These are phyloP conservation scores for Ophion ellenae DNA, from an alignment of 2,888 invertebrate genomes.

Conservation along the genomic window DNA sequence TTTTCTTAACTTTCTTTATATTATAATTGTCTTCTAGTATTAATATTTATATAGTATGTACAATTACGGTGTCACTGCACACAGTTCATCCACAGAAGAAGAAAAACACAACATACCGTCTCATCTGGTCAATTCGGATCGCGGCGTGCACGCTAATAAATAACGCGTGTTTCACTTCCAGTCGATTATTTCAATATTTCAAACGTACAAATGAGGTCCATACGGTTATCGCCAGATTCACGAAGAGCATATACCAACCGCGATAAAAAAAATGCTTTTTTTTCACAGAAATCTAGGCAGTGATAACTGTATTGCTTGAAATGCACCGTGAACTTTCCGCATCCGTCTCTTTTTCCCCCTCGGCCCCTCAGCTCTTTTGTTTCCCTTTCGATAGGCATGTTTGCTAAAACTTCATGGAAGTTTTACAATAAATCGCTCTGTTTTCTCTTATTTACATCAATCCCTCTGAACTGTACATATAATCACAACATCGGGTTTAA, in stretches of 20 bases:
- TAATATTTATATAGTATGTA: constrained; percentile 72
- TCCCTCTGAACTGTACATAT: constrained; percentile 78
- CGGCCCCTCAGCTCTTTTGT: not conserved
- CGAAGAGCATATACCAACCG: constrained; percentile 68
- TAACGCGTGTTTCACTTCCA: constrained; percentile 32
- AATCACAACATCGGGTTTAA: constrained; percentile 65
- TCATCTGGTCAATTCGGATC: constrained; percentile 31
- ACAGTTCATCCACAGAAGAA: constrained; percentile 68
- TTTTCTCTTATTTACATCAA: constrained; percentile 75
- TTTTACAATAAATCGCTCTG: constrained; percentile 60
- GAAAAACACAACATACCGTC: constrained; percentile 33
- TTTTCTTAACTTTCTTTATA: not conserved
- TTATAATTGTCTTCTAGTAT: constrained; percentile 68
- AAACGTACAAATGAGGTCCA: constrained; percentile 70
- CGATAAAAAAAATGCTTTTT: constrained; percentile 69
- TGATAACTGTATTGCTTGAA: constrained; percentile 72
- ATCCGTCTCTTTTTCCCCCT: constrained; percentile 37
- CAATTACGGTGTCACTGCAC: constrained; percentile 66
- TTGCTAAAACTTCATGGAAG: constrained; percentile 70
- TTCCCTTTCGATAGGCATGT: constrained; percentile 59
- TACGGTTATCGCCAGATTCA: constrained; percentile 61
- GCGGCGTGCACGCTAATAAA: constrained; percentile 10
- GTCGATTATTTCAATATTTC: constrained; percentile 58
- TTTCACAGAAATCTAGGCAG: constrained; percentile 74
- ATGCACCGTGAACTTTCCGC: constrained; percentile 52